Conservation (phyloP, 2,797 vertebrate species). For the Carcharodon carcharias region DNA sequence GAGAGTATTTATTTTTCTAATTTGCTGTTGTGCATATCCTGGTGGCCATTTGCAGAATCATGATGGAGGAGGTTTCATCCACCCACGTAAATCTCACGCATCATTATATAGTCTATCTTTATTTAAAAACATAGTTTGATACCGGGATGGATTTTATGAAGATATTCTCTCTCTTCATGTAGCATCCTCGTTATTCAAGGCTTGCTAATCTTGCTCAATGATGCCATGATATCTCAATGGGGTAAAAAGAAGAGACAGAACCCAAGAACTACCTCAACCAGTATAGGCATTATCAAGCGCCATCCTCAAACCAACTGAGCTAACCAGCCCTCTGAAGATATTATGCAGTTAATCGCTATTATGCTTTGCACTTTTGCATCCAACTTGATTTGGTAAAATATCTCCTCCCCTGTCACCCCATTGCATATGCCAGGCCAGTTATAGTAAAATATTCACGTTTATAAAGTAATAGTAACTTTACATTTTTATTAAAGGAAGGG, state of each 20-base stretch:
- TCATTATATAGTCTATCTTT: neutral
- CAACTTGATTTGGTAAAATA: neutral
- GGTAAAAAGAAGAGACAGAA: neutral
- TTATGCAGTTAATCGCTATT: neutral
- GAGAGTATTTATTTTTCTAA: neutral
- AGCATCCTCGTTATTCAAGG: neutral
- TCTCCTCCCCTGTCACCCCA: neutral
- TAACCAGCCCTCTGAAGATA: neutral
- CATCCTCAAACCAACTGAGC: neutral
- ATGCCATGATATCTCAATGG: neutral
- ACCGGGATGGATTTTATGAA: neutral
- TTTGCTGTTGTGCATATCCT: neutral
- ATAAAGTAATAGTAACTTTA: neutral
- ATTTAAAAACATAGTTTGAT: neutral
- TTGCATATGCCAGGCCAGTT: neutral
- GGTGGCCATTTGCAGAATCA: neutral
- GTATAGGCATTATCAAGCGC: neutral
- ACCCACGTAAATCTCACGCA: neutral
- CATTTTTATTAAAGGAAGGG: neutral
- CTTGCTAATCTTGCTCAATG: neutral
- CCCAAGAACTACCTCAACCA: neutral
- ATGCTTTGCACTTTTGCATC: neutral
- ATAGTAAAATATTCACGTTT: neutral
- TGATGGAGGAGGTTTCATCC: neutral
- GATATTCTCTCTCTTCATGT: neutral